phyloP scores from a whole-genome alignment of 2,797 vertebrate species.

The Sebastes steindachneri region DNA sequence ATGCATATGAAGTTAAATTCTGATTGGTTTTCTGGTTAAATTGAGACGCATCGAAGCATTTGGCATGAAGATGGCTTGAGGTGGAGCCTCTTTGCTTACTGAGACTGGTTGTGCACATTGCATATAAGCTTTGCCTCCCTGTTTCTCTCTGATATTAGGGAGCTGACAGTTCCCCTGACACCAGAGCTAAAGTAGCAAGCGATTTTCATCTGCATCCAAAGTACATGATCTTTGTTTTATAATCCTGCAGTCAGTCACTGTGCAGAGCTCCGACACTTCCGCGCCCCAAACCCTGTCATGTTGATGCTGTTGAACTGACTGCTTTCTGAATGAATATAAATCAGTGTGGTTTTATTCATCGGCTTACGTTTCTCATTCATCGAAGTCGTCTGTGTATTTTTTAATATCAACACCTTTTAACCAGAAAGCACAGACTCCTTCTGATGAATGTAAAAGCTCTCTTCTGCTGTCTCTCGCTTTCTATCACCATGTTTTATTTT shows the following conservation, averaged over 20 bases:
- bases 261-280: constrained; percentile 11
- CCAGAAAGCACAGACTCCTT: constrained; percentile 21
- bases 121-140: constrained; percentile 15
- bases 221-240: constrained; percentile 34
- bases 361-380: constrained; percentile 58
- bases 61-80: constrained; percentile 69
- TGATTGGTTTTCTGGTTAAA: constrained; percentile 49
- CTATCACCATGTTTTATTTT: constrained; percentile 19
- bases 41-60: constrained; percentile 24
- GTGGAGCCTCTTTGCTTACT: constrained; percentile 68
- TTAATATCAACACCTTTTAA: background rate
- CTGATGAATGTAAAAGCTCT: constrained; percentile 58
- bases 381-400: constrained; percentile 18
- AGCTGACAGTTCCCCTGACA: constrained; percentile 2
- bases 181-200: background rate
- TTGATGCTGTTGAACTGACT: constrained; percentile 70
- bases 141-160: constrained; percentile 13
- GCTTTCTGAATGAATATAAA: constrained; percentile 72
- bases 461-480: constrained; percentile 24
- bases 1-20: constrained; percentile 29
- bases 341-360: constrained; percentile 74
- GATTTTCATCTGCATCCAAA: constrained; percentile 47
- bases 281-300: constrained; percentile 46
- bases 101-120: constrained; percentile 66
- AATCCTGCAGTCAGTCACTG: constrained; percentile 31